Evolutionary conservation across 1,140 invertebrate species (phyloP), one percentile per base, ranked within the genome.

Genomic region (Neodiprion virginianus): DNA sequence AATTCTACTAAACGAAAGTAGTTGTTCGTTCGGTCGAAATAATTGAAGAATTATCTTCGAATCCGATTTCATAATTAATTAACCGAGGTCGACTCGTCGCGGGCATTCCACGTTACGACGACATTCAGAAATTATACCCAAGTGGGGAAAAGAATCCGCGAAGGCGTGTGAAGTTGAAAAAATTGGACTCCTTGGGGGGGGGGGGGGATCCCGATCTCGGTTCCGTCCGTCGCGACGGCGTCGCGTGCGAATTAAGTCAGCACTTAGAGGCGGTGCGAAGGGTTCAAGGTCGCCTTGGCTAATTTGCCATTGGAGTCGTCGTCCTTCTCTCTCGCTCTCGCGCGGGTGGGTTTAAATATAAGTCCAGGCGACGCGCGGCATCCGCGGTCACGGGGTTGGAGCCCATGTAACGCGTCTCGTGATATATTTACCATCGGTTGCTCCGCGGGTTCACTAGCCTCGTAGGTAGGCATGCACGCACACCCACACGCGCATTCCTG

Each of bases 391-490:
- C 28, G 28, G 28, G 28, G 28, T 40, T 40, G 28, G 28, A 40
- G 28, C 28, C 28, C 28, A 40, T 40, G 28, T 71, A 71, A 71
- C 70, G 23, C 48, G 21, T n/a, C 28, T 40, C 28, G 0, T 48
- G 70, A 71, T 71, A 71, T 71, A 71, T 71, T 71, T 71, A 71
- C 48, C 70, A 47, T 11, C 53, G 5, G 53, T 17, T 40, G 70
- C 23, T 40, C 70, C 12, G 70, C 70, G 70, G 28, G 70, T 71
- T 71, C 70, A 50, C 40, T 50, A 50, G 48, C 70, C 70, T 71
- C 70, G 49, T 65, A 40, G 28, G 28, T 40, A 40, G 28, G 28
- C 28, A 40, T 40, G 28, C 28, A 40, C 28, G 28, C 28, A 40
- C 28, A 40, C 28, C 28, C 28, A 40, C 28, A 40, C 28, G 28